A percentile compares a stretch with the other conserved stretches of the same genome.
These are phyloP conservation scores for Melanotaenia duboulayi DNA, from an alignment of 2,113 vertebrate genomes.

Conservation along the genomic window DNA sequence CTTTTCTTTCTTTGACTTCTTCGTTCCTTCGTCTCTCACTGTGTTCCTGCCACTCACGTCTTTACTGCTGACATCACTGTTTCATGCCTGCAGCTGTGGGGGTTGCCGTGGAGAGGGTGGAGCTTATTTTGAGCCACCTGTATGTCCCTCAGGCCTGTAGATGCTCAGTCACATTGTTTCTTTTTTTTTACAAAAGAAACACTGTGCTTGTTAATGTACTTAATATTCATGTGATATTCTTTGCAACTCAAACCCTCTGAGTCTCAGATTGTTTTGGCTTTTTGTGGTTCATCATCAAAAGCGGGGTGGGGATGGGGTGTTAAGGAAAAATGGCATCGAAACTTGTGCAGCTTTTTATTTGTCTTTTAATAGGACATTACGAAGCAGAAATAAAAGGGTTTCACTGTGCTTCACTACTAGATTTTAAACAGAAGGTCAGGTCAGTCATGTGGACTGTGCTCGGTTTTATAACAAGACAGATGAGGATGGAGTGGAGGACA, in stretches of 20 bases:
- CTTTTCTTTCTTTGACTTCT: conserved; percentile 15
- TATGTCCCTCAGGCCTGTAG: not conserved
- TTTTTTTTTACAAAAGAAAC: not conserved
- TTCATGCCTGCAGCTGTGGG: not conserved
- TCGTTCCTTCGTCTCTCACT: not conserved
- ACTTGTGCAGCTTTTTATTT: too few species aligned
- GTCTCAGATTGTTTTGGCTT: not conserved
- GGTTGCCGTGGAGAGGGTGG: not conserved
- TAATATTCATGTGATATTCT: too few species aligned
- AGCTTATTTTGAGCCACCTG: too few species aligned
- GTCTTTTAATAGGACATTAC: too few species aligned
- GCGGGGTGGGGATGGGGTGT: not conserved
- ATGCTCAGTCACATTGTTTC: not conserved
- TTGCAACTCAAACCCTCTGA: too few species aligned
- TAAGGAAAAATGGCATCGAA: not conserved
- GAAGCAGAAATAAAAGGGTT: too few species aligned
- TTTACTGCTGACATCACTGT: not conserved
- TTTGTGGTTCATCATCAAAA: conserved; percentile 10
- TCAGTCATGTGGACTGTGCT: not conserved
- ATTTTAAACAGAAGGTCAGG: too few species aligned
- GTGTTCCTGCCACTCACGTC: not conserved
- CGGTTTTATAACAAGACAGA: too few species aligned
- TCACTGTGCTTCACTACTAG: too few species aligned
- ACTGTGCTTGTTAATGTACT: too few species aligned
- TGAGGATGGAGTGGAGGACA: too few species aligned